Conservation (phyloP, 2,113 vertebrate genomes). For the Jaculus jaculus region DNA sequence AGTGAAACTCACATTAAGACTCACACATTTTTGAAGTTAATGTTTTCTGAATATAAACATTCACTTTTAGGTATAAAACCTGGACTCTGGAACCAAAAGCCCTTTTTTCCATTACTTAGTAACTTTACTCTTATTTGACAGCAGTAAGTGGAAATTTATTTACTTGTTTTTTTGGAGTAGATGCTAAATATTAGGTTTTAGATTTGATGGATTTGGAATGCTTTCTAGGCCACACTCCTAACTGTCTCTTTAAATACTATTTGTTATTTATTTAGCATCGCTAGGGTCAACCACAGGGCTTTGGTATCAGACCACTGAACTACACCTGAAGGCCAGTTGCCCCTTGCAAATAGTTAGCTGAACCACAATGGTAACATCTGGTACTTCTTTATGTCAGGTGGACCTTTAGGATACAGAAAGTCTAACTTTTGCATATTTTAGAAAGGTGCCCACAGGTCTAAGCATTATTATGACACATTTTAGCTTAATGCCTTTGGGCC, state of each 20-base stretch:
- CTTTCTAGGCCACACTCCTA: background rate
- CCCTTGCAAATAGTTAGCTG: slow-evolving; percentile 33
- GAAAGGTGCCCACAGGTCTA: background rate
- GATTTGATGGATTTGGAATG: background rate
- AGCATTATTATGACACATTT: background rate
- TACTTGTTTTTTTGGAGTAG: slow-evolving; percentile 35
- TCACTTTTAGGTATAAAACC: slow-evolving; percentile 66
- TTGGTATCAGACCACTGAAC: background rate
- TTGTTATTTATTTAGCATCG: background rate
- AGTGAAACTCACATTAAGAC: background rate
- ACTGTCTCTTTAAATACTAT: background rate
- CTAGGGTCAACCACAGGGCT: background rate
- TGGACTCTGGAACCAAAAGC: slow-evolving; percentile 44
- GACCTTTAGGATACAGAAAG: slow-evolving; percentile 36
- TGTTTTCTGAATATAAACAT: slow-evolving; percentile 71
- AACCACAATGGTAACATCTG: background rate
- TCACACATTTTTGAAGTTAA: slow-evolving; percentile 43
- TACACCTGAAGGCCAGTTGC: background rate
- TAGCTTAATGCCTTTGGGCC: background rate
- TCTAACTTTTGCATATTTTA: slow-evolving; percentile 39
- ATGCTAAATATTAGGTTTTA: slow-evolving; percentile 27
- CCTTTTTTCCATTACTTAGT: slow-evolving; percentile 69
- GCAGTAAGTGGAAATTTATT: slow-evolving; percentile 17
- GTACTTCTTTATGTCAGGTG: slow-evolving; percentile 5
- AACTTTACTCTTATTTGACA: slow-evolving; percentile 63